Evolutionary conservation across 2,113 vertebrate genomes (phyloP).

Genomic region (Salvelinus fontinalis): DNA sequence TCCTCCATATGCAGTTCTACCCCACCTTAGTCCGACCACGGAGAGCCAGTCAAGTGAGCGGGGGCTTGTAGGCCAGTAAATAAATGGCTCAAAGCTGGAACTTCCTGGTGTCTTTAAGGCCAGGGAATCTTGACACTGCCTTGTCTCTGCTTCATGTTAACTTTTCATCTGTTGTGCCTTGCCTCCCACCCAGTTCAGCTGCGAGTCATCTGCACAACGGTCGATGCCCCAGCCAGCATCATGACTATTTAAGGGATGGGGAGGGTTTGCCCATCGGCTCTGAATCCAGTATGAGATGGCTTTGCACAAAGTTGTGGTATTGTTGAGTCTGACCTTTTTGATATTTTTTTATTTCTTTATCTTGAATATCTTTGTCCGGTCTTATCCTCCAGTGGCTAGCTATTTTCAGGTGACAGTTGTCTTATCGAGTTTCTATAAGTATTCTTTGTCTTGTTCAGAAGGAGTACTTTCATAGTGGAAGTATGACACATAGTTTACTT

Average conservation of each 20-base stretch:
- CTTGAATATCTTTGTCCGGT: neutral
- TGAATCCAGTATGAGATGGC: neutral
- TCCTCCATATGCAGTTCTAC: neutral
- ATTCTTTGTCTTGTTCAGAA: too few relatives aligned
- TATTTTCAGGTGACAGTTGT: neutral
- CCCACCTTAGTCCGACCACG: neutral
- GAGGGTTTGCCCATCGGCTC: neutral
- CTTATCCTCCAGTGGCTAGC: neutral
- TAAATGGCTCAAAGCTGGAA: neutral
- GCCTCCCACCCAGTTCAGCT: neutral
- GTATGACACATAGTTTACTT: neutral
- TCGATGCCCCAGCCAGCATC: neutral
- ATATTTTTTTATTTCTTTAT: neutral
- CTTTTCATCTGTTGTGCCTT: neutral
- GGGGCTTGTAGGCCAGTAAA: neutral
- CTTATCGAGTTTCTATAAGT: neutral
- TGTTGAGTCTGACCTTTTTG: neutral
- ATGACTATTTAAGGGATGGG: neutral
- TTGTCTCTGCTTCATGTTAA: neutral
- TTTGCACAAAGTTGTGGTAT: constrained; percentile 13
- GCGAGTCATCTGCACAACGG: neutral
- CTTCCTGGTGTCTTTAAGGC: neutral
- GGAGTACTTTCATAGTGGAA: too few relatives aligned
- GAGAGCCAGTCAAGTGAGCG: neutral
- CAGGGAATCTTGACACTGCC: neutral